These are phyloP conservation scores for Lepus oiostolus DNA, from an alignment of 2,797 vertebrate genomes.

Conservation along the genomic window DNA sequence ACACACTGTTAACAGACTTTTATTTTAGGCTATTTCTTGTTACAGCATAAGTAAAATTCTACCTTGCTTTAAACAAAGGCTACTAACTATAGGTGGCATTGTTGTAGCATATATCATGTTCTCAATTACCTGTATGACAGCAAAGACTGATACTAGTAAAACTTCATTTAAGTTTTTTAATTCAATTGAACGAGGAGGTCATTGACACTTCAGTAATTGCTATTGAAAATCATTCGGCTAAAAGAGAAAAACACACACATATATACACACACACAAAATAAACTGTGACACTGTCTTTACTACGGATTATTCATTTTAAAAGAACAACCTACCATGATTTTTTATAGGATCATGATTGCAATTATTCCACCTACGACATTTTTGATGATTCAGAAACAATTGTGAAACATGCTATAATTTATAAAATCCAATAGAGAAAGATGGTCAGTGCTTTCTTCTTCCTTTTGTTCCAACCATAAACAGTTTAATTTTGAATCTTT, in stretches of 20 bases:
- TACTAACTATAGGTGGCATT: constrained; percentile 78
- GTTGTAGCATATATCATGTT: constrained; percentile 73
- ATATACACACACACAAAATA: constrained; percentile 75
- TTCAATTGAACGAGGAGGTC: constrained; percentile 87
- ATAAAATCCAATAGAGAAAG: constrained; percentile 71
- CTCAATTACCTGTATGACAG: constrained; percentile 81
- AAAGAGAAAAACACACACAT: constrained; percentile 80
- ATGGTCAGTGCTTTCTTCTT: constrained; percentile 70
- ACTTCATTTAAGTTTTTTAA: constrained; percentile 88
- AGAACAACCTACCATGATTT: constrained; percentile 78
- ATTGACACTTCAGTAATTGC: constrained; percentile 88
- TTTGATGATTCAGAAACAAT: constrained; percentile 66
- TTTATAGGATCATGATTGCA: constrained; percentile 82
- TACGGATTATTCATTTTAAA: constrained; percentile 85
- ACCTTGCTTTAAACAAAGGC: constrained; percentile 72
- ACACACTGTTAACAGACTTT: background rate
- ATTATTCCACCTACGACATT: constrained; percentile 83
- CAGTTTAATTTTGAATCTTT: constrained; percentile 62
- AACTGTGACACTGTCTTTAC: constrained; percentile 79
- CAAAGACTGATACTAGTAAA: constrained; percentile 83
- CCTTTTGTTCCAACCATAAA: constrained; percentile 59
- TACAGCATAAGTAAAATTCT: constrained; percentile 18
- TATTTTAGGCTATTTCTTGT: constrained; percentile 39
- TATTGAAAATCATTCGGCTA: constrained; percentile 87
- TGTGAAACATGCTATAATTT: constrained; percentile 61